Conservation (phyloP, 2,888 invertebrate genomes). For the Chrysopilus asiliformis region DNA sequence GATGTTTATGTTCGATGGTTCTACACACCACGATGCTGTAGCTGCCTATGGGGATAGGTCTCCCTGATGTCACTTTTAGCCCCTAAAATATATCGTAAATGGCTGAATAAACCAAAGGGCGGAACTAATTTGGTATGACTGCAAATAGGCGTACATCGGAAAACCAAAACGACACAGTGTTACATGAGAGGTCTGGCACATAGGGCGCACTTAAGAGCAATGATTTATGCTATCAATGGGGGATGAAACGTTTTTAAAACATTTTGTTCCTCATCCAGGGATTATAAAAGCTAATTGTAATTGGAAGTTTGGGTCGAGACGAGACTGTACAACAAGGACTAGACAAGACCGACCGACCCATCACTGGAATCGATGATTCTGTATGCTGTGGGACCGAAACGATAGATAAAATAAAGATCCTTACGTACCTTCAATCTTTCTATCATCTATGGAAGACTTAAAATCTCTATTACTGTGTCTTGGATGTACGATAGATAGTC, state of each 20-base stretch:
- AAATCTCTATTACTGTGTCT: too few relatives aligned
- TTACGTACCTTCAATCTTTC: too few relatives aligned
- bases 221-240: constrained; percentile 9
- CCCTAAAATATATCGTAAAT: constrained; percentile 22
- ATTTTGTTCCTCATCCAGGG: constrained; percentile 1
- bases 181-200: constrained; percentile 7
- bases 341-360: too few relatives aligned
- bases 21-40: constrained; percentile 1
- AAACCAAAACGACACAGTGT: constrained; percentile 15
- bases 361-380: too few relatives aligned
- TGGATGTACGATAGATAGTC: neutral
- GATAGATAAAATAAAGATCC: too few relatives aligned
- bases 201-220: constrained; percentile 7
- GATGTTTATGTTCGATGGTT: constrained; percentile 3
- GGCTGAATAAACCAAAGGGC: constrained; percentile 36
- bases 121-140: constrained; percentile 31
- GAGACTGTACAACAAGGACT: too few relatives aligned
- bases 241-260: constrained; percentile 5
- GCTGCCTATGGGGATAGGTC: constrained; percentile 1
- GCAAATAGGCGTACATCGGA: constrained; percentile 13
- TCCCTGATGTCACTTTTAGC: constrained; percentile 8
- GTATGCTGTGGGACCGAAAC: too few relatives aligned
- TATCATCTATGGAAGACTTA: too few relatives aligned
- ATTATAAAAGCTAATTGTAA: constrained; percentile 1
- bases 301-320: constrained; percentile 1